Evolutionary conservation across 2,888 invertebrate genomes (phyloP).

Genomic region (Andrena praecox): DNA sequence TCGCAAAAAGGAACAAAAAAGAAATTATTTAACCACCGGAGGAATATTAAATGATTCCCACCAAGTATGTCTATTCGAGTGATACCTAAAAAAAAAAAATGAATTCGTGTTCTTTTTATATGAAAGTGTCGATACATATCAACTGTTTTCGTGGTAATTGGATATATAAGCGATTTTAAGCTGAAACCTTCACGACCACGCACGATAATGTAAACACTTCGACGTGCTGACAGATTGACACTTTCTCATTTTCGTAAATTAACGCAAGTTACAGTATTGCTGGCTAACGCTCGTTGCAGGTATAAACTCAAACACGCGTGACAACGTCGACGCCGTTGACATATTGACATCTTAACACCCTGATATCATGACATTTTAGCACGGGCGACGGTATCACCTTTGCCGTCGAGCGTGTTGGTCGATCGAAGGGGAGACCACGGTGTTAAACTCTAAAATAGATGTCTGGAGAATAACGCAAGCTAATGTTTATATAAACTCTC

Average conservation of each 20-base stretch:
- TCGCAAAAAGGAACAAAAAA: too few species aligned
- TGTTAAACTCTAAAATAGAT: background rate
- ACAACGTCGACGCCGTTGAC: conserved; percentile 45
- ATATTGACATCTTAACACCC: conserved; percentile 55
- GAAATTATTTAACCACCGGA: too few species aligned
- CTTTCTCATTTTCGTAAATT: conserved; percentile 49
- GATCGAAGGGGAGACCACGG: conserved; percentile 19
- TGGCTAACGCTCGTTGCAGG: conserved; percentile 36
- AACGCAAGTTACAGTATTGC: conserved; percentile 37
- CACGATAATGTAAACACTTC: conserved; percentile 9
- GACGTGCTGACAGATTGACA: conserved; percentile 44
- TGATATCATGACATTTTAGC: conserved; percentile 47
- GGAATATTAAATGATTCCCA: too few species aligned
- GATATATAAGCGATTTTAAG: background rate
- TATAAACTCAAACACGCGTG: conserved; percentile 37
- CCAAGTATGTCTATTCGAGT: too few species aligned
- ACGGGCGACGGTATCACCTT: conserved; percentile 41
- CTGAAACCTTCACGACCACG: background rate
- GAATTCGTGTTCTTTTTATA: background rate
- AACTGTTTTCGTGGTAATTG: background rate
- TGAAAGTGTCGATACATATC: background rate
- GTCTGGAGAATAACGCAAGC: background rate
- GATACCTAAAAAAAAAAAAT: background rate
- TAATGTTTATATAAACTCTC: too few species aligned
- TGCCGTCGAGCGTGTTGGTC: conserved; percentile 31